Evolutionary conservation across 1,140 invertebrate species (phyloP), one percentile per base, ranked within the genome.

Genomic region (Drosophila subobscura): DNA sequence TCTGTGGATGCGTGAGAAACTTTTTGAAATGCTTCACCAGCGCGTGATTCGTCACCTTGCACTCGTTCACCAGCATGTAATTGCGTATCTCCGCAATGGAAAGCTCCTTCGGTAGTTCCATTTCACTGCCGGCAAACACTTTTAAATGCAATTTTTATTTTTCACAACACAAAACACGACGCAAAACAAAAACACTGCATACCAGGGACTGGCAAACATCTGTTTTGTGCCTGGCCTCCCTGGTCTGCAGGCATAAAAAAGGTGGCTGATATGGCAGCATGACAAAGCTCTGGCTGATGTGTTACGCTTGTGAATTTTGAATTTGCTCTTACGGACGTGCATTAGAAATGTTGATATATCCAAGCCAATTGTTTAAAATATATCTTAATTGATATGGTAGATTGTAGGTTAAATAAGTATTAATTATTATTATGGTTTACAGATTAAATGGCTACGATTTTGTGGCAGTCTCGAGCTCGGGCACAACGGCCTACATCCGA

Each of bases 11-110:
- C 54, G 95, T 97, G 22, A 98, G 93, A 91, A 96, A 97, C 60
- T 93, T 93, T 92, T 97, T 97, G 81, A 98, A 98, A 93, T 97
- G 94, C 92, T 96, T 96, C 37, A 98, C 96, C 61, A 97, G 92
- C 63, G 97, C 96, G 92, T 96, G 95, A 92, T 98, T 98, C 74
- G 95, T 96, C 51, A 97, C 96, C 93, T 95, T 95, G 20, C 96
- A 96, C 67, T 96, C 96, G 85, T 96, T 95, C 83, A 93, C 93
- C 68, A 96, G 81, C 92, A 98, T 96, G 94, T 95, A 97, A 90
- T 96, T 94, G 46, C 95, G 94, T 84, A 98, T 96, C 93, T 96
- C 94, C 68, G 96, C 95, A 80, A 96, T 93, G 90, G 94, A 96
- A 92, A 97, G 93, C 83, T 96, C 95, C 76, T 93, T 93, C 63